Evolutionary conservation across 2,888 invertebrate species (phyloP), one percentile per base, ranked within the genome.

Genomic region (Polydrusus pterygomalis): DNA sequence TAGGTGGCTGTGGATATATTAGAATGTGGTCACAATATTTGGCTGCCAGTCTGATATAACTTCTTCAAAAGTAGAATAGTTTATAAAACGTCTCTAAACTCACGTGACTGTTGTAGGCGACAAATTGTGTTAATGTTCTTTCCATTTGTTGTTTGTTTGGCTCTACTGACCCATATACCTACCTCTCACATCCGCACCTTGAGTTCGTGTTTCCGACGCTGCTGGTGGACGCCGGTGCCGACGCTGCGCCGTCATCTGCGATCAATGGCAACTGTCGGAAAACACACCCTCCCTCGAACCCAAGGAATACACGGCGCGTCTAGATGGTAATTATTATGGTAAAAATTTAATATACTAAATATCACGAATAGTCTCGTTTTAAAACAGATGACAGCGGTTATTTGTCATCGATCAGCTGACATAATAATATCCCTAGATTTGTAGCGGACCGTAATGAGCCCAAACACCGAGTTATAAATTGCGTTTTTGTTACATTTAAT

Each of bases 251-350:
- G 58, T 69, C 58, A 45, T 25, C 15, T 60, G 45, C 60, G 63
- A 70, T 70, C 70, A 54, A 70, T 70, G 70, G 43, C 63, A 63
- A 25, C 70, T 40, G 63, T 58, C 30, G 47, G 34, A 34, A 3
- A 30, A 30, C 6, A n/a, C 40, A 5, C 13, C 2, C 13, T 1
- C 43, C 56, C 70, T 10, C 70, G 8, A 47, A 30, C 13, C 34
- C 15, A 56, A 15, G 25, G 34, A 56, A 56, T 34, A 56, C 34
- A 13, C 56, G 56, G 30, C 56, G n/a, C 34, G 30, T 11, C 30
- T 6, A 43, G 56, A 34, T 56, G 51, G 18, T 49, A 9, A 51
- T 20, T 51, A 49, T 49, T 25, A 54, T 54, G 54, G 56, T 56
- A 34, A 56, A 56, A 34, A 56, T 56, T 56, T 56, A 34, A 56